Conservation (phyloP, 2,888 invertebrate species). For the Ophion obscuratus region DNA sequence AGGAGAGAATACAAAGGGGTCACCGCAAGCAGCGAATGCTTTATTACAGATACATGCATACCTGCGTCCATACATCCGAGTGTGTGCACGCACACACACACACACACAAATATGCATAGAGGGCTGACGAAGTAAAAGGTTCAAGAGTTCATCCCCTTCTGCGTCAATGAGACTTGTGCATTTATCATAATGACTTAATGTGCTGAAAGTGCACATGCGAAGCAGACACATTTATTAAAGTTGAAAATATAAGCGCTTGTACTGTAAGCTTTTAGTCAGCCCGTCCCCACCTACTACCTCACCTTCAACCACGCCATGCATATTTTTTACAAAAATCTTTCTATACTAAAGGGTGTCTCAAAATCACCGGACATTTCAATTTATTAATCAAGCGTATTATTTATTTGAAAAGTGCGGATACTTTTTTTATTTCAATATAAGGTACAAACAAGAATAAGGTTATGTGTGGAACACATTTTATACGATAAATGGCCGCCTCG, state of each 20-base stretch:
- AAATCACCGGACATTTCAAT: too few relatives aligned
- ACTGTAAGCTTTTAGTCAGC: background rate
- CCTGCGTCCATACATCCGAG: background rate
- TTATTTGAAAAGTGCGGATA: too few relatives aligned
- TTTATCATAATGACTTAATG: slow-evolving; percentile 52
- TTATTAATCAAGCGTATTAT: too few relatives aligned
- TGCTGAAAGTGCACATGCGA: slow-evolving; percentile 41
- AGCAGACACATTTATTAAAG: slow-evolving; percentile 26
- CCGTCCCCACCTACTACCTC: background rate
- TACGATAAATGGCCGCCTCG: too few relatives aligned
- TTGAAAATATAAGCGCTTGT: slow-evolving; percentile 15
- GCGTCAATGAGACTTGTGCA: too few relatives aligned
- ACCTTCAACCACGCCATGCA: slow-evolving; percentile 3
- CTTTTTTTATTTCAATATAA: too few relatives aligned
- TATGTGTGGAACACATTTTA: too few relatives aligned
- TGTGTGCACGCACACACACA: background rate
- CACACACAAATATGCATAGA: too few relatives aligned
- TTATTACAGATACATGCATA: too few relatives aligned
- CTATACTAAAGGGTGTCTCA: too few relatives aligned
- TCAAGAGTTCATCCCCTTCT: background rate
- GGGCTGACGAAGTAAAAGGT: slow-evolving; percentile 6
- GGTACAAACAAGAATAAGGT: too few relatives aligned
- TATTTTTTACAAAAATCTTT: background rate
- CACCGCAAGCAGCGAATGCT: slow-evolving; percentile 1
- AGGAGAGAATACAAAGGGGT: slow-evolving; percentile 46